Evolutionary conservation across 2,888 invertebrate species (phyloP), one percentile per base, ranked within the genome.

Genomic region (Hyposoter didymator): DNA sequence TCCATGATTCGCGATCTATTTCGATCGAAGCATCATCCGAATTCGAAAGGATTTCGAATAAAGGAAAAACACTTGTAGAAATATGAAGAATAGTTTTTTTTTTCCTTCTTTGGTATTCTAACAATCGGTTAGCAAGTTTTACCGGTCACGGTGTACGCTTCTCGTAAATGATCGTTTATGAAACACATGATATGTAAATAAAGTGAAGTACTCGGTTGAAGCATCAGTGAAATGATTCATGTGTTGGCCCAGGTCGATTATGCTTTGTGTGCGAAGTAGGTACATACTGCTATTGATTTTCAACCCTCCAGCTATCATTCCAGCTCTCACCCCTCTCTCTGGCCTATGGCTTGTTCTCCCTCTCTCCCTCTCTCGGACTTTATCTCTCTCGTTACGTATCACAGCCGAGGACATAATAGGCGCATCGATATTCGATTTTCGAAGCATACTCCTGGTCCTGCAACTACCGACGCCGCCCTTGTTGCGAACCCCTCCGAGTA

Each of bases 351-450:
- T 78, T 35, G 17, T 8, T 72, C 84, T 80, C 75, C 32, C 35
- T 66, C 47, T 76, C 49, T 78, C 70, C 66, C 66, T 35, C 66
- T 62, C 45, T 62, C 64, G 49, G 74, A 82, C 69, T 75, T 45
- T 52, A 66, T 55, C 67, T 32, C 74, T 78, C 72, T 64, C 74
- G 82, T 75, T 79, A 79, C 72, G 75, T 82, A 67, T 82, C 73
- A 47, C 39, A 87, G 86, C 88, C 85, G 89, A 88, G 89, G 88
- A 84, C 89, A 88, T 89, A 87, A 90, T 89, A 86, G 90, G 86
- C 78, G 73, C 90, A 89, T 90, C 89, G 89, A 89, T 90, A 90
- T 90, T 90, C 90, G 90, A 91, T 91, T 91, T 90, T 90, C 88
- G 72, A 88, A 88, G 88, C 84, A 85, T 86, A 85, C 86, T 88